These are phyloP conservation scores for Hippopotamus amphibius DNA, from an alignment of 2,113 vertebrate genomes.

Conservation along the genomic window DNA sequence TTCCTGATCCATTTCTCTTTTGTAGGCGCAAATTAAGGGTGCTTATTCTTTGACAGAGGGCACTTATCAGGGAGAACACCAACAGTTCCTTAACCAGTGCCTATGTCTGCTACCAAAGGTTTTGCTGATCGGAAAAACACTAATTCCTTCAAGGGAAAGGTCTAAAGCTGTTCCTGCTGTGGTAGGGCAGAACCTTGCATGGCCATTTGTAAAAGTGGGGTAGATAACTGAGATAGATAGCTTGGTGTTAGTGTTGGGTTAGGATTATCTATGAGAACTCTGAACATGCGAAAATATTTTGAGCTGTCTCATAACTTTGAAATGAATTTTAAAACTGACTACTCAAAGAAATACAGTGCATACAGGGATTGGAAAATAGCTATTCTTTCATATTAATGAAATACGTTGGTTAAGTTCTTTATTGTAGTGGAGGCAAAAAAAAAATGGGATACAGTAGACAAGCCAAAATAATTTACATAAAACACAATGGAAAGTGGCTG, in stretches of 20 bases:
- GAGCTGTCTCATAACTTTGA: background rate
- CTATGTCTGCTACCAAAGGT: background rate
- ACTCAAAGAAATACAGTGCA: conserved; percentile 5
- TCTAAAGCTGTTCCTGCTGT: background rate
- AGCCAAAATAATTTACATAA: conserved; percentile 69
- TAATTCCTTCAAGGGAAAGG: background rate
- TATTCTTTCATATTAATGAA: background rate
- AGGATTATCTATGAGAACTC: background rate
- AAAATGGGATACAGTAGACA: background rate
- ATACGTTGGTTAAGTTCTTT: conserved; percentile 27
- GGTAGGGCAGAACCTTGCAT: background rate
- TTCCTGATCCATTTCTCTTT: background rate
- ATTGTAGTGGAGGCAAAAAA: conserved; percentile 16
- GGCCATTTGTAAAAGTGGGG: background rate
- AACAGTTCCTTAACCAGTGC: background rate
- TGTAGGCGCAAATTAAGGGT: background rate
- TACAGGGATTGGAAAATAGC: background rate
- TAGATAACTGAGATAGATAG: background rate
- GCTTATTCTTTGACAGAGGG: background rate
- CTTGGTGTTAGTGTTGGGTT: background rate
- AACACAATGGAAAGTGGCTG: conserved; percentile 61
- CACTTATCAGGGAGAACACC: background rate
- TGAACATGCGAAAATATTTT: conserved; percentile 38
- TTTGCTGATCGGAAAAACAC: background rate
- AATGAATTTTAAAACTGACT: background rate